A percentile compares a stretch with the other conserved stretches of the same genome.
phyloP scores from a whole-genome alignment of 1,140 invertebrate genomes.

The Parasteatoda tepidariorum region DNA sequence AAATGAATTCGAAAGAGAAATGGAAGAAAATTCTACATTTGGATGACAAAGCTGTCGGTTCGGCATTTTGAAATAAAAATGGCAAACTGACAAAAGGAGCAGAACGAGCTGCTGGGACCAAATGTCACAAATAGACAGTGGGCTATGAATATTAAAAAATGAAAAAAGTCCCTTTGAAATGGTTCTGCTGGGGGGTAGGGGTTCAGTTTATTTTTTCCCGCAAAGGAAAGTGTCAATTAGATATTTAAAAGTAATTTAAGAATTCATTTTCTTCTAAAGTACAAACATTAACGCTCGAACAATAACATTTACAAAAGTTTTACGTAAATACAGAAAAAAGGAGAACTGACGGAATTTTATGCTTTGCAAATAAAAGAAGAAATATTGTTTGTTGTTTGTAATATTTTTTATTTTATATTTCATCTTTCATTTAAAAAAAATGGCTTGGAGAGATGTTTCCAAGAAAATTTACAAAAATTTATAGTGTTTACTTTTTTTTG shows the following conservation, averaged over 20 bases:
- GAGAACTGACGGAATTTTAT: no score
- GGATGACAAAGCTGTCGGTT: constrained; percentile 59
- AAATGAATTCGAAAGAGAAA: constrained; percentile 60
- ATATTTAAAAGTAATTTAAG: constrained; percentile 22
- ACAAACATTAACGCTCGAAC: no score
- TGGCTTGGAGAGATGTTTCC: no score
- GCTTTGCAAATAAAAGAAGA: no score
- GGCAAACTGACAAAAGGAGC: constrained; percentile 55
- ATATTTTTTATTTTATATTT: no score
- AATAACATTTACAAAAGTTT: no score
- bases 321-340: no score
- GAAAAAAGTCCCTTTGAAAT: constrained; percentile 29
- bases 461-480: no score
- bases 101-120: constrained; percentile 58
- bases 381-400: no score
- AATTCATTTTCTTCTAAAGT: neutral
- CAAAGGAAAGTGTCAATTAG: constrained; percentile 36
- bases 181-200: neutral
- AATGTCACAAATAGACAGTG: constrained; percentile 51
- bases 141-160: constrained; percentile 60
- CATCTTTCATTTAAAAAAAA: no score
- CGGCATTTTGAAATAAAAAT: constrained; percentile 57
- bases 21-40: constrained; percentile 60
- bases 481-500: no score
- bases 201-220: neutral